Evolutionary conservation across 2,113 vertebrate species (phyloP).

Genomic region (Piaya cayana): DNA sequence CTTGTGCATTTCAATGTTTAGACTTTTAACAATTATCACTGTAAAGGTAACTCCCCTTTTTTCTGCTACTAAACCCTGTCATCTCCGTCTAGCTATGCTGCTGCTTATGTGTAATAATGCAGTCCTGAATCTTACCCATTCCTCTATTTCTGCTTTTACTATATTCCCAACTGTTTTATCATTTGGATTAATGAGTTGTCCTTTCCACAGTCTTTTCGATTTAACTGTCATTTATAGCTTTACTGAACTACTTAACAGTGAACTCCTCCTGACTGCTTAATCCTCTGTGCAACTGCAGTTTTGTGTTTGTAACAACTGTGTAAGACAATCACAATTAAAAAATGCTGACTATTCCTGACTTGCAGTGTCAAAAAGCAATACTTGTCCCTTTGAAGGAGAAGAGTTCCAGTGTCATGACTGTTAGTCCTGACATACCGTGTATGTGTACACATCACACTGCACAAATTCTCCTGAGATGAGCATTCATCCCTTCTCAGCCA

Average conservation of each 20-base stretch:
- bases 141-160: background rate
- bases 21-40: background rate
- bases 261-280: background rate
- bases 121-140: background rate
- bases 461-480: background rate
- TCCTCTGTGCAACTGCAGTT: background rate
- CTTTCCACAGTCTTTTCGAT: background rate
- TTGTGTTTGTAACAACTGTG: background rate
- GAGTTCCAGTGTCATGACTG: background rate
- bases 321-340: background rate
- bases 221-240: background rate
- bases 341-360: background rate
- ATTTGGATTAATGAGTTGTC: background rate
- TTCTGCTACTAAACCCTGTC: background rate
- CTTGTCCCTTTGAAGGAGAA: background rate
- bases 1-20: background rate
- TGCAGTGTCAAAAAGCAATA: background rate
- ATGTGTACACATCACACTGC: background rate
- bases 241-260: fast-evolving
- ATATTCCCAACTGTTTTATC: background rate
- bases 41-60: background rate
- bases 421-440: background rate
- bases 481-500: background rate
- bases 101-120: background rate
- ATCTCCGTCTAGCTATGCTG: background rate